Evolutionary conservation across 2,888 invertebrate genomes (phyloP).

Genomic region (Drosophila phalerata): DNA sequence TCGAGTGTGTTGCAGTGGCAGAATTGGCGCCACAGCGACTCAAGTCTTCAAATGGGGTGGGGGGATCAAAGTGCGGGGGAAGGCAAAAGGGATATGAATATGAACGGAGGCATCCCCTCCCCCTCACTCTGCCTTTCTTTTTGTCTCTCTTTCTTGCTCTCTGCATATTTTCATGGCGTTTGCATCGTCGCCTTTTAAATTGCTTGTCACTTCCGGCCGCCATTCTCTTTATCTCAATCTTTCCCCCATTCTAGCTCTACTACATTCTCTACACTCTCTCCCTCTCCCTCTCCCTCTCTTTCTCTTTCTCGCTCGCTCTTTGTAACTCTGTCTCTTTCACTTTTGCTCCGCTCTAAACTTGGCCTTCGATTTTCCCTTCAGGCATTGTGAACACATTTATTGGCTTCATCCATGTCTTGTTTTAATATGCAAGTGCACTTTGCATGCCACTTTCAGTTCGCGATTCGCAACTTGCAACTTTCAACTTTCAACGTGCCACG

Average conservation of each 20-base stretch:
- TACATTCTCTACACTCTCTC: neutral
- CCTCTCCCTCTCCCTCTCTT: neutral
- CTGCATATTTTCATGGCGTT: neutral
- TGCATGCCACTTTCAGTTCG: conserved; percentile 16
- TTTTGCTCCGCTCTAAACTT: conserved; percentile 13
- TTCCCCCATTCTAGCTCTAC: neutral
- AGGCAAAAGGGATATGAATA: conserved; percentile 24
- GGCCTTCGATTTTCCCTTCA: conserved; percentile 44
- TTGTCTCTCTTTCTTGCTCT: neutral
- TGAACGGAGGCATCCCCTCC: conserved; percentile 5
- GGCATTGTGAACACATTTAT: conserved; percentile 5
- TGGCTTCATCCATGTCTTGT: conserved; percentile 8
- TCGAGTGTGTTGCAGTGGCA: conserved; percentile 58
- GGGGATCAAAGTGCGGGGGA: neutral
- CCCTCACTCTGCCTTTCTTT: no score
- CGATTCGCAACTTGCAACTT: conserved; percentile 2
- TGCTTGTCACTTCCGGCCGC: conserved; percentile 65
- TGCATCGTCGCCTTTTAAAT: conserved; percentile 53
- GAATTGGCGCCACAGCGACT: conserved; percentile 53
- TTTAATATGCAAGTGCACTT: conserved; percentile 30
- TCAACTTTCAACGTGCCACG: conserved; percentile 4
- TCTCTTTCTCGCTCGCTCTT: conserved; percentile 1
- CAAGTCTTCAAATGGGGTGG: neutral
- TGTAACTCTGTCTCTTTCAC: neutral
- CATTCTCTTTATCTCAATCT: conserved; percentile 1